Base-by-base conservation (phyloP, 2,888 invertebrate species). In the Petrolisthes cinctipes region DNA sequence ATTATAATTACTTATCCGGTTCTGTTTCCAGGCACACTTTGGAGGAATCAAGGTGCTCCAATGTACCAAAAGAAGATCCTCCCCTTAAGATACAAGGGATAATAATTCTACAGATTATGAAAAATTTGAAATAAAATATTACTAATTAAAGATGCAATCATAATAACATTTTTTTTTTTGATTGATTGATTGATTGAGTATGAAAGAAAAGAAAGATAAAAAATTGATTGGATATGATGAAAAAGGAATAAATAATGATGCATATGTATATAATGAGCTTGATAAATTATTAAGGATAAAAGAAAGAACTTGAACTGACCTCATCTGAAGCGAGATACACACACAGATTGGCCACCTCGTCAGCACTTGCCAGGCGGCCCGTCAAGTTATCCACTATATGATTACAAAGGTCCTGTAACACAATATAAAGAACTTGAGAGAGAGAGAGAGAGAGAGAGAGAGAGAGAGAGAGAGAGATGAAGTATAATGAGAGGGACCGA, bases 301-400 rank as follows among this genome's bases (percentile, higher is more conserved):
- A 75, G 0, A n/a, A n/a, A 4, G 11, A 11, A 75, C 3, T 5
- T 56, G 5, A 14, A 73, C 81, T 81, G 11, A 85, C 88, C 91
- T 92, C 92, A 86, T 92, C 92, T 14, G 92, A 92, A 20, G 92
- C 92, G 81, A 92, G 84, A 81, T 92, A 92, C 14, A 92, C 86
- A 14, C 91, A 92, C 14, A 92, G 83, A 23, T 90, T 82, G 14
- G 92, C 92, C 76, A 92, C 91, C 90, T 92, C 92, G 61, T 92
- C 92, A 0, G 92, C 91, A 37, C 91, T 92, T 6, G 92, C 92
- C 11, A 92, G 82, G 75, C 92, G 89, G 7, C 92, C 92, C 91
- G 92, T 92, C 91, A 91, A 91, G 81, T 92, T 92, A 14, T 92
- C 82, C 6, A 89, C 89, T 37, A 92, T 90, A 84, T 92, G 92